Evolutionary conservation across 1,140 invertebrate species (phyloP).

Genomic region (Leptopilina clavipes): DNA sequence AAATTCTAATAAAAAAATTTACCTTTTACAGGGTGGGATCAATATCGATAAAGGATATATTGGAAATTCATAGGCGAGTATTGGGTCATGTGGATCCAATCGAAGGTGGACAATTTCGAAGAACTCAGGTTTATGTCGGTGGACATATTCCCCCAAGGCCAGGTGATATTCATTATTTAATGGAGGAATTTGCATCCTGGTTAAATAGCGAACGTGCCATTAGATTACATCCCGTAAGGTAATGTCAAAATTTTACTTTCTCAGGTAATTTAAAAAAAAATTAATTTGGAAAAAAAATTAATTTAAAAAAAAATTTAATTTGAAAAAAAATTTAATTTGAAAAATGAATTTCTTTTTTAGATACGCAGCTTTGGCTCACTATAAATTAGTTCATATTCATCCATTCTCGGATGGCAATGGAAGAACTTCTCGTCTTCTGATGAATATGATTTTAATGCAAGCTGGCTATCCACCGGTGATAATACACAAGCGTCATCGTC

Average conservation of each 20-base stretch:
- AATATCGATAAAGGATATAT: conserved; percentile 85
- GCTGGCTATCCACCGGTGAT: conserved; percentile 98
- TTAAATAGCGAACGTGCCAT: conserved; percentile 90
- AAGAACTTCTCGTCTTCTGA: conserved; percentile 92
- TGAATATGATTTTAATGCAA: conserved; percentile 98
- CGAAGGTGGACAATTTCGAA: conserved; percentile 87
- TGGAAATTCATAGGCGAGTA: conserved; percentile 94
- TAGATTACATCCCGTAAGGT: conserved; percentile 90
- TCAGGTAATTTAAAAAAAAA: too few relatives aligned
- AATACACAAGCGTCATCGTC: conserved; percentile 92
- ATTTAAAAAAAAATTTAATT: too few relatives aligned
- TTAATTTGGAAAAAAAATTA: too few relatives aligned
- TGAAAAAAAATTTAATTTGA: conserved; percentile 33
- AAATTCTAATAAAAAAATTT: conserved; percentile 31
- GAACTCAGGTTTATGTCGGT: conserved; percentile 93
- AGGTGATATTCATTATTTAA: conserved; percentile 85
- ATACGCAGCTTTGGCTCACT: conserved; percentile 95
- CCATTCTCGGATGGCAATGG: conserved; percentile 96
- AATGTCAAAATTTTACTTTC: conserved; percentile 55
- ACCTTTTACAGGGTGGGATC: conserved; percentile 61
- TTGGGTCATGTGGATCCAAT: conserved; percentile 94
- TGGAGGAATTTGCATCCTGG: conserved; percentile 94
- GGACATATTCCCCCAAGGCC: conserved; percentile 92
- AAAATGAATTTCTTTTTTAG: conserved; percentile 68
- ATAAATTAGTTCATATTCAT: conserved; percentile 96